Evolutionary conservation across 2,113 vertebrate genomes (phyloP), one percentile per base, ranked within the genome.

Genomic region (Origma solitaria): DNA sequence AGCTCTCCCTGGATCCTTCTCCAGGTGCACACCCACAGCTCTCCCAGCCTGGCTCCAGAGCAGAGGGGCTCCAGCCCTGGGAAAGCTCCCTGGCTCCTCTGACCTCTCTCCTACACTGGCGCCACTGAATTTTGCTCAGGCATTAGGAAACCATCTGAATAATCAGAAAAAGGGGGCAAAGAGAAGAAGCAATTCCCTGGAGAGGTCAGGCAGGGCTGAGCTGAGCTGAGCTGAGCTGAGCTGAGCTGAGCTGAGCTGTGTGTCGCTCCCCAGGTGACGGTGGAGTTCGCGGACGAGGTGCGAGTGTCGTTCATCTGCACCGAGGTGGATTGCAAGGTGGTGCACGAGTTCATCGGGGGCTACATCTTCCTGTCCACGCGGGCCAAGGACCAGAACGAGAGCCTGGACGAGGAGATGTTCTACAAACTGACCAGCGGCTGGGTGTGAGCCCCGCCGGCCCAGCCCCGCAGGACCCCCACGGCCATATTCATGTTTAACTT

Each of bases 371-470:
- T 99, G 91, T 99, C 99, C 14, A 99, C 99, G 0, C 98, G 99
- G 12, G 99, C 99, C 38, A 99, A 99, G 97, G 99, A 99, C 97
- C 99, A 99, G 98, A 99, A 99, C 28, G 99, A 99, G 97, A 99
- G 99, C 79, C 97, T 99, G 91, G 99, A 99, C 2, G 99, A 99
- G 95, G 99, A 99, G 98, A 99, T 99, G 99, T 99, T 99, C 98
- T 99, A 99, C 97, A 99, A 99, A 98, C 99, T 99, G 95, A 99
- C 99, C 97, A 99, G 99, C 10, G 99, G 99, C 58, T 99, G 99
- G 99, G 98, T 99, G 96, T 99, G 98, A 99, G 88, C 54, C 82
- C 83, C 53, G 24, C 15, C 50, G 21, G 14, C 86, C 84, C n/a
- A 85, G 20, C 94, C 30, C 78, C 19, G 33, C 37, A 73, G 66